These are phyloP conservation scores for Coptotermes formosanus DNA, from an alignment of 1,140 invertebrate species.

Conservation along the genomic window DNA sequence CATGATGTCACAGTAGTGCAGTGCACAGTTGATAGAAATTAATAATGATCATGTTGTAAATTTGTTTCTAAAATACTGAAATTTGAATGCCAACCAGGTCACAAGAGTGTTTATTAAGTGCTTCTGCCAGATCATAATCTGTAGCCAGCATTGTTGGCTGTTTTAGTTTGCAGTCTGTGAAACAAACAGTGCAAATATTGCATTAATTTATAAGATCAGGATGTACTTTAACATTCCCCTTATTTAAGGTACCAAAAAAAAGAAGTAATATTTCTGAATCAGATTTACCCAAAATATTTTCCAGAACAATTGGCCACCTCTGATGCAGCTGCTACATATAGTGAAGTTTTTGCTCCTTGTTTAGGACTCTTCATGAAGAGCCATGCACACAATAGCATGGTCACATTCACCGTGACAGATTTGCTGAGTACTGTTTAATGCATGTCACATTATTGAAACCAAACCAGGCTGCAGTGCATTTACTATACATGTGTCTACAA, in stretches of 20 bases:
- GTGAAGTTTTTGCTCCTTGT: conserved; percentile 45
- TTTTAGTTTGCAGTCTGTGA: conserved; percentile 31
- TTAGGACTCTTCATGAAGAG: conserved; percentile 44
- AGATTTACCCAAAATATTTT: conserved; percentile 44
- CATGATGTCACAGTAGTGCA: no score
- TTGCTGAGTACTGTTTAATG: conserved; percentile 29
- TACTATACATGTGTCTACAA: conserved; percentile 42
- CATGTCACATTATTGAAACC: conserved; percentile 39
- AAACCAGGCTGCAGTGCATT: conserved; percentile 53
- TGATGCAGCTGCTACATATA: conserved; percentile 46
- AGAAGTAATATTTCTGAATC: no score
- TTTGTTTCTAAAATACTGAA: background rate
- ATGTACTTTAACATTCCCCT: no score
- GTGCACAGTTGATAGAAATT: no score
- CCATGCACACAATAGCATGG: conserved; percentile 40
- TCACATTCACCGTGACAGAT: conserved; percentile 23
- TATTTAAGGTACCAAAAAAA: no score
- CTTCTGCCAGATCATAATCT: conserved; percentile 26
- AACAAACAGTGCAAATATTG: background rate
- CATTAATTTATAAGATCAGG: background rate
- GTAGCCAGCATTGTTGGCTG: conserved; percentile 26
- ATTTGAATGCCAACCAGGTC: conserved; percentile 20
- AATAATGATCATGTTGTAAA: no score
- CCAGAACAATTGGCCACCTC: conserved; percentile 44
- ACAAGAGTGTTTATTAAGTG: conserved; percentile 34